Base-by-base conservation (phyloP, 2,888 invertebrate species). In the Geotrupes spiniger region DNA sequence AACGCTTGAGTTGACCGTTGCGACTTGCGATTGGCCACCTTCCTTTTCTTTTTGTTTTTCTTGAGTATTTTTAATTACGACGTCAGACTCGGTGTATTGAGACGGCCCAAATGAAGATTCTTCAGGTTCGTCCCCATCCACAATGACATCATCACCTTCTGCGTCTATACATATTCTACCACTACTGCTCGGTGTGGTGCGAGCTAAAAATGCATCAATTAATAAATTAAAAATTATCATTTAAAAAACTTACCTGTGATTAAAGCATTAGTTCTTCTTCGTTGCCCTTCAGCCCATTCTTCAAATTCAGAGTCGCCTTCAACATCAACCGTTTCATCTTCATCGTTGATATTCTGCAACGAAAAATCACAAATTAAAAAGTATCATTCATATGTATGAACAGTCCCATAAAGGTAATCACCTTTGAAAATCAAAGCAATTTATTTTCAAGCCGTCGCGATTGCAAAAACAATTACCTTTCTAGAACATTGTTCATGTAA, bases 261-360 rank as follows among this genome's bases (percentile, higher is more conserved):
- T 38, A 65, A 50, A 1, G 64, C 61, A 48, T 63, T 64, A 0
- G 65, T 65, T 45, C 70, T 55, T 54, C 71, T 62, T 42, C 72
- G 59, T 57, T 71, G 71, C 25, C 63, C 65, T 57, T 72, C 72
- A 10, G 69, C 65, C 81, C 81, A 81, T 58, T 81, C 81, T 61
- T 82, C 81, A 58, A 76, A 76, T 54, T 78, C 78, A 10, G 73
- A 71, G 58, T 77, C 76, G 2, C 81, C 82, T 65, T 83, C 83
- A 11, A 82, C 83, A 59, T 85, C 85, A 4, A 85, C 83, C 1
- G 82, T 81, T 70, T 85, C 85, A 58, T 84, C 83, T 67, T 85
- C 84, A 11, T 83, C 83, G 49, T 72, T 62, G 38, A 61, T 53
- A 9, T 56, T 52, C 47, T 63, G 12, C 31, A 15, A 21, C 9